Evolutionary conservation across 2,888 invertebrate species (phyloP).

Genomic region (Acanthococcus lagerstroemiae): DNA sequence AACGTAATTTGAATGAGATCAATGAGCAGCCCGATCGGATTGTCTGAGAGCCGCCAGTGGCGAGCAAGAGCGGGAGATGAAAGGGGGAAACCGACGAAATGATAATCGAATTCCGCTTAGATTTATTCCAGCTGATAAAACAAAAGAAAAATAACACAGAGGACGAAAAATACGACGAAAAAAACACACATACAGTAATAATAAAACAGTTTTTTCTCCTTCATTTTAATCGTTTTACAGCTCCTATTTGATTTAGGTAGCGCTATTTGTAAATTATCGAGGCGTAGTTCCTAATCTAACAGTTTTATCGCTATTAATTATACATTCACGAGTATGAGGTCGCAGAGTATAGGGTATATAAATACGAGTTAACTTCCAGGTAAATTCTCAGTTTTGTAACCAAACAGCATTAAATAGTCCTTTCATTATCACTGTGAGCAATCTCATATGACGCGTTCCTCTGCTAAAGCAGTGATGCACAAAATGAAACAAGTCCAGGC

Average conservation of each 20-base stretch:
- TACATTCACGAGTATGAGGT: conserved; percentile 18
- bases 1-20: no score
- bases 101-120: no score
- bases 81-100: no score
- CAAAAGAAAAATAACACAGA: not conserved
- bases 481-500: no score
- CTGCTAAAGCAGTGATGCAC: no score
- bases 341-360: conserved; percentile 11
- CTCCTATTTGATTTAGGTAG: conserved; percentile 21
- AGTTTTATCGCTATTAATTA: conserved; percentile 26
- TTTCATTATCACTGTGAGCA: conserved; percentile 10
- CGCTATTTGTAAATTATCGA: conserved; percentile 21
- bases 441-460: no score
- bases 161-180: not conserved
- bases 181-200: not conserved
- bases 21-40: no score
- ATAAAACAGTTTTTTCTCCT: conserved; percentile 6
- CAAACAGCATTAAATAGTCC: conserved; percentile 23
- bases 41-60: no score
- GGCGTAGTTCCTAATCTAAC: conserved; percentile 24
- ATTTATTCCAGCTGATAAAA: no score
- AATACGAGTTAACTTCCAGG: not conserved
- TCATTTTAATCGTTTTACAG: conserved; percentile 18
- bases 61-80: no score
- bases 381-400: conserved; percentile 14